Conservation (phyloP, 2,888 invertebrate species). For the Tortricodes alternella region DNA sequence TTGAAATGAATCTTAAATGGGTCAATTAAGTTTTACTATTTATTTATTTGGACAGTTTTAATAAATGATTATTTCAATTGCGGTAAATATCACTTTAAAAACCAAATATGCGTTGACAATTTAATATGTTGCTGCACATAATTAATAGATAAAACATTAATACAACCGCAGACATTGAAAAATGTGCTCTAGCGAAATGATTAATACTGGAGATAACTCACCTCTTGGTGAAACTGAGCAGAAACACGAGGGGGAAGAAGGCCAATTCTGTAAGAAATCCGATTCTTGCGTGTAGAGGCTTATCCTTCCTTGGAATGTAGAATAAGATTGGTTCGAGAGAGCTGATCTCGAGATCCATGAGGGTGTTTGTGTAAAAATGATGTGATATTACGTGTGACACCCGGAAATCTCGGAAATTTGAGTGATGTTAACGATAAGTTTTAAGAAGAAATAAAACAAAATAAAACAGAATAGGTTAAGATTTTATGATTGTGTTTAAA, state of each 20-base stretch:
- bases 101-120: no score
- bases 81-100: no score
- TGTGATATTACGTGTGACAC: constrained; percentile 90
- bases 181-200: constrained; percentile 6
- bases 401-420: constrained; percentile 85
- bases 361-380: constrained; percentile 90
- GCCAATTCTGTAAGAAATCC: constrained; percentile 74
- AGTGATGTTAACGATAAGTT: not conserved
- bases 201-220: constrained; percentile 37
- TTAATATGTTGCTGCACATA: no score
- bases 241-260: constrained; percentile 60
- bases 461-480: not conserved
- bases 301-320: constrained; percentile 85
- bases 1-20: constrained; percentile 51
- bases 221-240: constrained; percentile 67
- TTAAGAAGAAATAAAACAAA: not conserved
- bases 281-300: constrained; percentile 69
- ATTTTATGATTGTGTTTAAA: no score
- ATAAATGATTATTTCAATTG: no score
- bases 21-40: no score
- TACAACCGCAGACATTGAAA: not conserved
- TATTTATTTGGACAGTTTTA: no score
- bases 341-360: constrained; percentile 88
- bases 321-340: constrained; percentile 85
- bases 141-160: no score